Base-by-base conservation (phyloP, 2,113 vertebrate genomes). In the Menura novaehollandiae region DNA sequence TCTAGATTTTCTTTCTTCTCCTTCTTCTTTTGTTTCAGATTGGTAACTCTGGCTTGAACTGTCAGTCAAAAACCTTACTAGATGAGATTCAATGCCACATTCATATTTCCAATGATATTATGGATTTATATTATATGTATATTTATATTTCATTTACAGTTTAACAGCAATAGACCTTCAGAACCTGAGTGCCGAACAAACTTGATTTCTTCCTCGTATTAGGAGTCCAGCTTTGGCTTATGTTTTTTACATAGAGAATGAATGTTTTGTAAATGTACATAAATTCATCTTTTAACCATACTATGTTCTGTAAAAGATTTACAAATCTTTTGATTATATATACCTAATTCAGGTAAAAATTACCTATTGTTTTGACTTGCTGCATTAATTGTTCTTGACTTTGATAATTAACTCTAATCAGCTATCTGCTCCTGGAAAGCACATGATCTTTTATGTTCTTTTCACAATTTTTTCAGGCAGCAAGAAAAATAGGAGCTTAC, bases 1-100 rank as follows among this genome's bases (percentile, higher is more conserved):
- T 96, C 89, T 82, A 93, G 95, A 93, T 95, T 97, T 95, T 94
- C 95, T 95, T 97, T 95, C 86, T 97, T 96, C 73, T 95, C 21
- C 81, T 80, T 83, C 41, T 75, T 80, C 95, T 95, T 95, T 96
- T 96, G 93, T 95, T 97, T 96, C 95, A 97, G 64, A 95, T 92
- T 97, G 86, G 94, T 89, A 91, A 89, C 80, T 87, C 79, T 78
- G 49, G 20, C n/a, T 78, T 87, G 84, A 94, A 47, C 91, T 95
- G 96, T 95, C 94, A 96, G 52, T 95, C 95, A 96, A 97, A 97
- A 91, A 41, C 22, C 37, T 68, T 79, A 15, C 58, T 85, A 85
- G 77, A 64, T 75, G 56, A 91, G 32, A 71, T 37, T 93, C 76
- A 87, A 72, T 91, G 76, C 30, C 33, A 92, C 39, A 52, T 92